These are phyloP conservation scores for Pararge aegeria DNA, from an alignment of 1,140 invertebrate species.

Conservation along the genomic window DNA sequence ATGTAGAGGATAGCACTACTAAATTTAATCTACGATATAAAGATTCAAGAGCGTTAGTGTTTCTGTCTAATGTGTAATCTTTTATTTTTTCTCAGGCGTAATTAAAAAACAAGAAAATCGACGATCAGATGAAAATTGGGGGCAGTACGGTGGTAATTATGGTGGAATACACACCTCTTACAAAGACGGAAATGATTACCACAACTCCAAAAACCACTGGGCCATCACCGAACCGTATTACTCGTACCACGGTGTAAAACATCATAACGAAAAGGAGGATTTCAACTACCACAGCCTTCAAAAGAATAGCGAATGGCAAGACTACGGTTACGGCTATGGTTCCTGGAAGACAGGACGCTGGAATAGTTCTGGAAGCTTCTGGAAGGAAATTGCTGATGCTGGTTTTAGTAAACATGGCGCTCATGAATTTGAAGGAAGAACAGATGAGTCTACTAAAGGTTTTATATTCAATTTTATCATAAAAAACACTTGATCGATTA, in stretches of 20 bases:
- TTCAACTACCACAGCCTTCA: constrained; percentile 60
- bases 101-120: constrained; percentile 44
- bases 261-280: constrained; percentile 37
- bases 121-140: constrained; percentile 45
- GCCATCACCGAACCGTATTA: constrained; percentile 31
- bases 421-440: constrained; percentile 35
- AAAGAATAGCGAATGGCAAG: constrained; percentile 37
- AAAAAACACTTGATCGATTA: too few species aligned
- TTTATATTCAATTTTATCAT: too few species aligned
- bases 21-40: too few species aligned
- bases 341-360: constrained; percentile 46
- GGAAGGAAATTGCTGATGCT: constrained; percentile 27
- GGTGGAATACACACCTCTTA: constrained; percentile 58
- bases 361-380: constrained; percentile 43
- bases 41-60: too few species aligned
- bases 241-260: constrained; percentile 44
- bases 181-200: constrained; percentile 61
- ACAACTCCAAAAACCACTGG: constrained; percentile 64
- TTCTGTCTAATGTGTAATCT: too few species aligned
- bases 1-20: too few species aligned
- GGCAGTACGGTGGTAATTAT: constrained; percentile 66
- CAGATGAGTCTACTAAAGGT: constrained; percentile 52
- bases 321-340: constrained; percentile 49
- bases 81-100: too few species aligned
- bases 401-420: constrained; percentile 12